Evolutionary conservation across 2,113 vertebrate species (phyloP).

Genomic region (Shinisaurus crocodilurus): DNA sequence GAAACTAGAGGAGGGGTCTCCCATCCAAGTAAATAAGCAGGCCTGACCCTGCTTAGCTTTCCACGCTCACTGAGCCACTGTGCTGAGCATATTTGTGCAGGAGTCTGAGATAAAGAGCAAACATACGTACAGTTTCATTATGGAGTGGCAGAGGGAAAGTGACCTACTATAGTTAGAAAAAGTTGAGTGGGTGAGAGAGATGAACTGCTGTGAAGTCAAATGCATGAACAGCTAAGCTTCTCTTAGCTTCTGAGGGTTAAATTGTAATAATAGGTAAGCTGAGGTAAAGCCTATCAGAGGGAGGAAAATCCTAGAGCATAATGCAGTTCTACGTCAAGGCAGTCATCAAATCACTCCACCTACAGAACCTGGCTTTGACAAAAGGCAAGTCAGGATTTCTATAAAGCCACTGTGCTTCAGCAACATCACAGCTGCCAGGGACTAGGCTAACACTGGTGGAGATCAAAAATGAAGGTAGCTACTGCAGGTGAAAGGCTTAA

Average conservation of each 20-base stretch:
- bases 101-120: neutral
- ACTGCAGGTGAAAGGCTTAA: neutral
- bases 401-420: accelerated
- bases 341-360: neutral
- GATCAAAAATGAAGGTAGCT: neutral
- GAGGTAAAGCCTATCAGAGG: constrained; percentile 30
- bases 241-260: constrained; percentile 13
- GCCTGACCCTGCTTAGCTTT: too few relatives aligned
- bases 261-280: constrained; percentile 6
- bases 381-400: accelerated
- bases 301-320: constrained; percentile 13
- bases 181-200: constrained; percentile 21
- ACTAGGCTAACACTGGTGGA: accelerated
- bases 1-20: too few relatives aligned
- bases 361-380: neutral
- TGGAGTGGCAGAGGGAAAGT: neutral
- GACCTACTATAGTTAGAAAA: constrained; percentile 9
- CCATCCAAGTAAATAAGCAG: too few relatives aligned
- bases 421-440: neutral
- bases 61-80: too few relatives aligned
- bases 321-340: constrained; percentile 5
- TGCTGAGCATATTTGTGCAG: neutral
- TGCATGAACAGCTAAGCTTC: neutral
- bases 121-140: neutral
- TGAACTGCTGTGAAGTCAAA: neutral